Evolutionary conservation across 1,140 invertebrate species (phyloP).

Genomic region (Cylas formicarius): DNA sequence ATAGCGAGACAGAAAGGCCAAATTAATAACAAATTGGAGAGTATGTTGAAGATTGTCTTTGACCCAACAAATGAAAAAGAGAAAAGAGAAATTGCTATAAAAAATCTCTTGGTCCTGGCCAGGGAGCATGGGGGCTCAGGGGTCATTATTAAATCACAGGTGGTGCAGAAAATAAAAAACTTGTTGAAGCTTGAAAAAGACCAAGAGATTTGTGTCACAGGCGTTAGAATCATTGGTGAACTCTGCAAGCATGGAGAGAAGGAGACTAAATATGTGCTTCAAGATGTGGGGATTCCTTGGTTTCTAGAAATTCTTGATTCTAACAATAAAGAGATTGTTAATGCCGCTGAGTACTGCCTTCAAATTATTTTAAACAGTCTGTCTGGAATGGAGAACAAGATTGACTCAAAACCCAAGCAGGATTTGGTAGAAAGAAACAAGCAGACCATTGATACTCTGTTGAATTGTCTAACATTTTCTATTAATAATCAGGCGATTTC

Average conservation of each 20-base stretch:
- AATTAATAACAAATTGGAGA: conserved; percentile 68
- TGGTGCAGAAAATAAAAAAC: conserved; percentile 58
- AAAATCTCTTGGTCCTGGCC: conserved; percentile 86
- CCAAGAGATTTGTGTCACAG: conserved; percentile 57
- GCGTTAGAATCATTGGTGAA: conserved; percentile 66
- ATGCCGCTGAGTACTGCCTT: conserved; percentile 71
- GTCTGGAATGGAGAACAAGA: conserved; percentile 71
- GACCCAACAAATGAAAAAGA: conserved; percentile 58
- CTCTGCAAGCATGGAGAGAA: conserved; percentile 61
- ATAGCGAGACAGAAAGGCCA: conserved; percentile 60
- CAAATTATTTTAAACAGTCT: conserved; percentile 72
- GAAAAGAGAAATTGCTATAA: conserved; percentile 77
- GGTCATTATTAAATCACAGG: conserved; percentile 60
- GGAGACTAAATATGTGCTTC: conserved; percentile 59
- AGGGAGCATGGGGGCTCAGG: conserved; percentile 78
- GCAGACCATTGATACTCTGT: conserved; percentile 72
- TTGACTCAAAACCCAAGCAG: conserved; percentile 65
- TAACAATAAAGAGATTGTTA: conserved; percentile 62
- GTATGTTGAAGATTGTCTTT: conserved; percentile 77
- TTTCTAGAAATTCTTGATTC: conserved; percentile 73
- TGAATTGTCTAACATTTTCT: conserved; percentile 71
- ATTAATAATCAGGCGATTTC: conserved; percentile 75
- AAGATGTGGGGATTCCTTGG: conserved; percentile 75
- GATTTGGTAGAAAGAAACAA: conserved; percentile 64
- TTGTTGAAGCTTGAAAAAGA: conserved; percentile 73